Percentiles rank a stretch among this genome's conserved stretches.
Conservation (phyloP, 2,888 invertebrate genomes). For the Campoplex nolae region DNA sequence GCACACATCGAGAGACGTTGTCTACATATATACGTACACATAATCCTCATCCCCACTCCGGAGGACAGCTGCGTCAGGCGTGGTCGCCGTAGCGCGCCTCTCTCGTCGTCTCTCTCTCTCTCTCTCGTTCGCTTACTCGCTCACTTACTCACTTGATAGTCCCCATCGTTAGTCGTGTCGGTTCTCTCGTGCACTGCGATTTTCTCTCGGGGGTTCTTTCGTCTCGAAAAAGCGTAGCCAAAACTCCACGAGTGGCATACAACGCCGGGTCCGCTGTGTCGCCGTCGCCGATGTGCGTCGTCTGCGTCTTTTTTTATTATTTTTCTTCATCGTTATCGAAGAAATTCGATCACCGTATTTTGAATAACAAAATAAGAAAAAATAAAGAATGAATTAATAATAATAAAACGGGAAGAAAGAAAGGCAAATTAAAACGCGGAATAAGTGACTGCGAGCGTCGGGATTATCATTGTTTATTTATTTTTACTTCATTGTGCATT, state of each 20-base stretch:
- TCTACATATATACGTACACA: neutral
- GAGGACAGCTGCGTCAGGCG: slow-evolving; percentile 81
- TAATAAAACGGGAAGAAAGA: neutral
- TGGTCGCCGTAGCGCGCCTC: slow-evolving; percentile 76
- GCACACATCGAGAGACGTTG: neutral
- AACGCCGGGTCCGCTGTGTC: slow-evolving; percentile 43
- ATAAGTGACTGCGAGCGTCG: neutral
- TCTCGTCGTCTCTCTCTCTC: slow-evolving; percentile 31
- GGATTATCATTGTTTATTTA: neutral
- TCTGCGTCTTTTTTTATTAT: slow-evolving; percentile 25
- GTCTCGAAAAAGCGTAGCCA: slow-evolving; percentile 32
- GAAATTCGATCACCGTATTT: slow-evolving; percentile 14
- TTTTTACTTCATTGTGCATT: neutral
- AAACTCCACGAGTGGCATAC: slow-evolving; percentile 34
- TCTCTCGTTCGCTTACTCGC: slow-evolving; percentile 5
- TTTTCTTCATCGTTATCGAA: neutral
- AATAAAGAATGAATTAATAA: neutral
- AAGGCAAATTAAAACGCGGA: neutral
- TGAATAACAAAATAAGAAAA: neutral
- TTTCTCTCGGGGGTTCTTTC: slow-evolving; percentile 8
- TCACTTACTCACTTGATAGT: slow-evolving; percentile 31
- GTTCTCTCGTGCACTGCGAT: slow-evolving; percentile 56
- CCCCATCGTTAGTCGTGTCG: slow-evolving; percentile 57
- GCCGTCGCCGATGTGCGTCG: slow-evolving; percentile 39
- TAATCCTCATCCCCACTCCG: slow-evolving; percentile 62